phyloP scores from a whole-genome alignment of 2,888 invertebrate genomes.

The Noctua fimbriata region DNA sequence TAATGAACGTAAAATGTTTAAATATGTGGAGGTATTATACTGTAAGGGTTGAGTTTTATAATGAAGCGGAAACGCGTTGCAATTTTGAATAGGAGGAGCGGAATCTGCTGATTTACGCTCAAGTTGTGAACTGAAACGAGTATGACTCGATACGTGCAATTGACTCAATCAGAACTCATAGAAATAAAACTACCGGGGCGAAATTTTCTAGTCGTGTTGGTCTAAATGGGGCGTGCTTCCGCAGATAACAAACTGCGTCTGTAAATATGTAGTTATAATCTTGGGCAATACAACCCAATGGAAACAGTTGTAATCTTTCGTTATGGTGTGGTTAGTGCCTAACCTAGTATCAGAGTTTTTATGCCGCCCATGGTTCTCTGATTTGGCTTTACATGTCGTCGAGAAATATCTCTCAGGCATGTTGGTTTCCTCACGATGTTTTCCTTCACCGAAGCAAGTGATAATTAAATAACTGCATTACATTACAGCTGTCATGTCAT shows the following conservation, averaged over 20 bases:
- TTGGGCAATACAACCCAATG: neutral
- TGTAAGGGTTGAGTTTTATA: constrained; percentile 1
- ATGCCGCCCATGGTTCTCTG: too few relatives aligned
- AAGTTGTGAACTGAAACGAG: neutral
- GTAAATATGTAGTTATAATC: neutral
- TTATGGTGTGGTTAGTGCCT: too few relatives aligned
- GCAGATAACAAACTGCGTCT: neutral
- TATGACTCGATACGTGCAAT: neutral
- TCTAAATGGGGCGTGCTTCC: neutral
- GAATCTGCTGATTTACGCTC: neutral
- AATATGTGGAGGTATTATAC: constrained; percentile 8
- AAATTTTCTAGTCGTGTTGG: neutral
- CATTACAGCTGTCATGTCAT: too few relatives aligned
- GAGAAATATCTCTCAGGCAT: too few relatives aligned
- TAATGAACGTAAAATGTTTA: constrained; percentile 53
- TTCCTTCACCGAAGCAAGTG: too few relatives aligned
- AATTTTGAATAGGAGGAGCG: neutral
- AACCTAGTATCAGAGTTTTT: too few relatives aligned
- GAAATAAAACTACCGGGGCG: neutral
- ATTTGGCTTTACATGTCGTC: too few relatives aligned
- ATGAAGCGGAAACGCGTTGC: neutral
- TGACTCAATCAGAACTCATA: neutral
- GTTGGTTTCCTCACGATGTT: too few relatives aligned
- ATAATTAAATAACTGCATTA: too few relatives aligned
- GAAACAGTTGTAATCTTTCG: neutral